These are phyloP conservation scores for Cinara cedri DNA, from an alignment of 2,888 invertebrate genomes.

Conservation along the genomic window DNA sequence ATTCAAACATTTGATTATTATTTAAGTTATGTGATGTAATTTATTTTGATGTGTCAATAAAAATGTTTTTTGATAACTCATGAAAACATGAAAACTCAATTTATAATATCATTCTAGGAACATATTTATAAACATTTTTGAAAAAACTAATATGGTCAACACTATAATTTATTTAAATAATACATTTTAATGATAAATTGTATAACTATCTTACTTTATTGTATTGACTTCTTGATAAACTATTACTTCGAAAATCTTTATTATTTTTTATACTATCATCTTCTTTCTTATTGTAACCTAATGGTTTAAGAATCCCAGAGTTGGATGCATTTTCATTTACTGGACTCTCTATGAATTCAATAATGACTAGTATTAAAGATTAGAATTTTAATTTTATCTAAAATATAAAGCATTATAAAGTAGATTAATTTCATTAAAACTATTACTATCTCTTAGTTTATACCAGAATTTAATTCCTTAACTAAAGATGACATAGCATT, in stretches of 20 bases:
- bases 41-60: too few species aligned
- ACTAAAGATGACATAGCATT: conserved; percentile 98
- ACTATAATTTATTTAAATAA: neutral
- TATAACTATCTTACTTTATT: conserved; percentile 31
- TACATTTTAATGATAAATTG: neutral
- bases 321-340: conserved; percentile 36
- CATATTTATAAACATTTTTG: too few species aligned
- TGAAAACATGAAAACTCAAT: too few species aligned
- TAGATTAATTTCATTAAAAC: neutral
- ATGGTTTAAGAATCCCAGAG: conserved; percentile 24
- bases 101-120: too few species aligned
- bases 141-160: neutral
- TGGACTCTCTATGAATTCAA: conserved; percentile 25
- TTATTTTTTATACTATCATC: conserved; percentile 33
- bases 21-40: too few species aligned
- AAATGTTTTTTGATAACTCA: too few species aligned
- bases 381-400: neutral
- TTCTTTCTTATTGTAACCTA: conserved; percentile 30
- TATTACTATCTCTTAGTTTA: neutral
- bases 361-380: neutral
- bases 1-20: too few species aligned
- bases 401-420: neutral
- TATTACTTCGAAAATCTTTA: conserved; percentile 49
- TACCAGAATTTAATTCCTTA: conserved; percentile 78
- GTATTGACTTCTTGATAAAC: conserved; percentile 46